A percentile compares a stretch with the other conserved stretches of the same genome.
Evolutionary conservation across 1,140 invertebrate genomes (phyloP).

Genomic region (Melipona quadrifasciata): DNA sequence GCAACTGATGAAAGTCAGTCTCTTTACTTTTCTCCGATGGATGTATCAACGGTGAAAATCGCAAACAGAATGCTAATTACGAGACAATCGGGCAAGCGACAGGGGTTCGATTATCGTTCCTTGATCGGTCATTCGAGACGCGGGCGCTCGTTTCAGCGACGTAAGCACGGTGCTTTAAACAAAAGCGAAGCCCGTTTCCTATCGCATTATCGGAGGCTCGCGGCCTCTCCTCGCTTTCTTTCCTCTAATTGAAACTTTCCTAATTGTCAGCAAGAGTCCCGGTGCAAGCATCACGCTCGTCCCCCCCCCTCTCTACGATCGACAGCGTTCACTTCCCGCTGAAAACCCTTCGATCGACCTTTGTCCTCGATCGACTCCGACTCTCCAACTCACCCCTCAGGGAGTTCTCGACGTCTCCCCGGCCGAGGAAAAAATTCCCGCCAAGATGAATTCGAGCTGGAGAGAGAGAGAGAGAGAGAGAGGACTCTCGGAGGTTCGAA

Average conservation of each 20-base stretch:
- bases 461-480: neutral
- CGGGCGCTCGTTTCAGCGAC: slow-evolving; percentile 6
- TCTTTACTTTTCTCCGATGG: too few relatives aligned
- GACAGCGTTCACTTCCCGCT: too few relatives aligned
- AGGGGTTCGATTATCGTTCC: slow-evolving; percentile 20
- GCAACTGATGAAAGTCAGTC: neutral
- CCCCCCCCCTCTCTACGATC: too few relatives aligned
- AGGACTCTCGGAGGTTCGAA: too few relatives aligned
- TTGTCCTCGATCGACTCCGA: neutral
- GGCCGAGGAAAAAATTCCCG: neutral
- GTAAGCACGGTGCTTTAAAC: slow-evolving; percentile 2
- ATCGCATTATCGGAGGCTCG: slow-evolving; percentile 16
- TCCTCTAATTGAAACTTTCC: slow-evolving; percentile 35
- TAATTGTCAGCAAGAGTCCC: slow-evolving; percentile 9
- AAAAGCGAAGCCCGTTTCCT: slow-evolving; percentile 22
- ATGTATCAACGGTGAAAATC: neutral
- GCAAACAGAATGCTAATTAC: neutral
- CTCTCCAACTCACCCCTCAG: neutral
- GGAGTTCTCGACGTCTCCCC: too few relatives aligned
- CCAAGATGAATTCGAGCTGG: neutral
- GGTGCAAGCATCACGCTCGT: slow-evolving; percentile 13
- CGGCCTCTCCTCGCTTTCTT: neutral
- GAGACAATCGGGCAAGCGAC: neutral
- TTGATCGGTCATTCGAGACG: slow-evolving; percentile 17
- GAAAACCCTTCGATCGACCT: neutral